A percentile compares a stretch with the other conserved stretches of the same genome.
Conservation (phyloP, 2,888 invertebrate species). For the Iselma pallidipennis region DNA sequence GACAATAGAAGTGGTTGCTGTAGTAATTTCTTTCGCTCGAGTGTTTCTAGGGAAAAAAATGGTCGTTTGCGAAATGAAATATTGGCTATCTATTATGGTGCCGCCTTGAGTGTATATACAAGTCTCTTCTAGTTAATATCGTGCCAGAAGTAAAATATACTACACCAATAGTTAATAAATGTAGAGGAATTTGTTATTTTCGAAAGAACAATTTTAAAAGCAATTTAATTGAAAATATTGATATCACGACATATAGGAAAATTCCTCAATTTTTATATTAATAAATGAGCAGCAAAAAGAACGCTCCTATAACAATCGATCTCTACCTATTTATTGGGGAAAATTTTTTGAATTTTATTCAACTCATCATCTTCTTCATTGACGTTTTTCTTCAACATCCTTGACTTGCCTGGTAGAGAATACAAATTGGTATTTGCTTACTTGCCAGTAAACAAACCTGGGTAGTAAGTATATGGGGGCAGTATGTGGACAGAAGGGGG, state of each 20-base stretch:
- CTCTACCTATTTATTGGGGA: neutral
- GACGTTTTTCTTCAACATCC: neutral
- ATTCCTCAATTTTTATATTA: too few relatives aligned
- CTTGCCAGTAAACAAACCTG: neutral
- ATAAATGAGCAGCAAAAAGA: too few relatives aligned
- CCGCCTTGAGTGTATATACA: constrained; percentile 34
- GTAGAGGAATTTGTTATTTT: neutral
- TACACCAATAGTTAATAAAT: constrained; percentile 30
- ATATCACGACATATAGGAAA: too few relatives aligned
- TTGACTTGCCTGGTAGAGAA: neutral
- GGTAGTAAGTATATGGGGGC: neutral
- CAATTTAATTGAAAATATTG: too few relatives aligned
- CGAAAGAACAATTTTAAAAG: neutral
- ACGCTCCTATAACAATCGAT: too few relatives aligned
- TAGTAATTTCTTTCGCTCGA: neutral
- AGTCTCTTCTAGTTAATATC: constrained; percentile 40
- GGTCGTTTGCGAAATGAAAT: constrained; percentile 31
- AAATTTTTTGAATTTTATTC: neutral
- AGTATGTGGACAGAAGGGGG: neutral
- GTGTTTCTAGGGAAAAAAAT: neutral
- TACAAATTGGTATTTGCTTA: neutral
- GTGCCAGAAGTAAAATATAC: constrained; percentile 31
- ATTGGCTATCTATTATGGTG: constrained; percentile 33
- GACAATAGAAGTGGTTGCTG: neutral
- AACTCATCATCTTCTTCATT: neutral